Conservation (phyloP, 2,797 vertebrate species). For the Sebastiscus albofasciatus region DNA sequence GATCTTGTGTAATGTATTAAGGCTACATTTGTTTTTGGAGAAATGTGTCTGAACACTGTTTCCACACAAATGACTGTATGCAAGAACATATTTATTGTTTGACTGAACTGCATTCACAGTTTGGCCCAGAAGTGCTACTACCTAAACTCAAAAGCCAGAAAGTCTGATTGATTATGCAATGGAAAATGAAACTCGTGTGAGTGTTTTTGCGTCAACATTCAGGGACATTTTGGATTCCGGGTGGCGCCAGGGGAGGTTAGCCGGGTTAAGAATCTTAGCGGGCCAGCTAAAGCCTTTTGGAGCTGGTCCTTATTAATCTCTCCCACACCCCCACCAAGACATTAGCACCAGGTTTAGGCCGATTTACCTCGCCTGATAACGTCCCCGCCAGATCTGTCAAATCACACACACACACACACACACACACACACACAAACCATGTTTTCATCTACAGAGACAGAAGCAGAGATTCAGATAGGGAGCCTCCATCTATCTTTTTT, state of each 20-base stretch:
- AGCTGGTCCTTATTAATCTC: constrained; percentile 95
- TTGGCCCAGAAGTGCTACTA: background rate
- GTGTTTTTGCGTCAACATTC: constrained; percentile 50
- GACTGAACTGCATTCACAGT: background rate
- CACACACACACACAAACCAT: constrained; percentile 36
- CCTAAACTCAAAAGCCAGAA: background rate
- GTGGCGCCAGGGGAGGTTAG: constrained; percentile 88
- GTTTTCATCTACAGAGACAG: constrained; percentile 28
- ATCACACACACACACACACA: constrained; percentile 39
- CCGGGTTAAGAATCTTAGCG: constrained; percentile 94
- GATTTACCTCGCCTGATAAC: constrained; percentile 90
- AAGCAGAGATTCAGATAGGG: constrained; percentile 6
- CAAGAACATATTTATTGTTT: background rate
- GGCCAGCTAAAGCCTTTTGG: constrained; percentile 88
- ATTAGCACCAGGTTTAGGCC: constrained; percentile 92
- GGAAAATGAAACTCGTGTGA: constrained; percentile 55
- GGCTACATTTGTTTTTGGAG: background rate
- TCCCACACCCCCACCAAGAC: constrained; percentile 88
- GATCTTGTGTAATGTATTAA: background rate
- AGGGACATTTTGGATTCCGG: constrained; percentile 65
- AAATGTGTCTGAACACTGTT: background rate
- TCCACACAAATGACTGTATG: background rate
- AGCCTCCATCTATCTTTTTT: constrained; percentile 2
- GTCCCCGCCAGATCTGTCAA: constrained; percentile 76
- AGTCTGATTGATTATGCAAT: constrained; percentile 43